These are phyloP conservation scores for Drosophila picticornis DNA, from an alignment of 2,888 invertebrate genomes.

Conservation along the genomic window DNA sequence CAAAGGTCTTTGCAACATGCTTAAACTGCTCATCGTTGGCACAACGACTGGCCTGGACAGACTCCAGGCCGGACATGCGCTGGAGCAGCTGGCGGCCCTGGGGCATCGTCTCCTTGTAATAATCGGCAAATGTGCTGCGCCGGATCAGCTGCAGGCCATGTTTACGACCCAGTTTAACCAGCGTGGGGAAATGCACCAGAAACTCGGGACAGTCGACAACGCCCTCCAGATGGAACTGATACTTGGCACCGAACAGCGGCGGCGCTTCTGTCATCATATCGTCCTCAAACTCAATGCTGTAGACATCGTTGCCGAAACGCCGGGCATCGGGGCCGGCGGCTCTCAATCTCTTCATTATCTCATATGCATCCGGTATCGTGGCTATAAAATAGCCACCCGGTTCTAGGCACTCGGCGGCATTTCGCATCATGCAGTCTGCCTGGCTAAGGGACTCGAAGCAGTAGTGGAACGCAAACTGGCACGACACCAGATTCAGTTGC, in stretches of 20 bases:
- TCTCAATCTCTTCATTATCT: constrained; percentile 92
- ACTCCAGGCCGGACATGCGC: constrained; percentile 93
- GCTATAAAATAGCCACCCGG: constrained; percentile 98
- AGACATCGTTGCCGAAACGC: constrained; percentile 92
- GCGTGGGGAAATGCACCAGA: constrained; percentile 95
- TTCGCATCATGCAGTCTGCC: constrained; percentile 96
- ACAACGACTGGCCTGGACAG: constrained; percentile 88
- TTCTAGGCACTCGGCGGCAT: constrained; percentile 95
- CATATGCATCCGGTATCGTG: constrained; percentile 97
- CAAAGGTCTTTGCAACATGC: constrained; percentile 88
- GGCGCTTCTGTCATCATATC: constrained; percentile 87
- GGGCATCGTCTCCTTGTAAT: constrained; percentile 86
- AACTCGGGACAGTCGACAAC: constrained; percentile 99
- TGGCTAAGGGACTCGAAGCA: constrained; percentile 95
- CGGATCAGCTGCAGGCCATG: constrained; percentile 90
- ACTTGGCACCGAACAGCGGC: constrained; percentile 97
- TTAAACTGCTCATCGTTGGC: constrained; percentile 88
- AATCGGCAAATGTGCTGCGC: constrained; percentile 92
- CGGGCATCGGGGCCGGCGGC: constrained; percentile 85
- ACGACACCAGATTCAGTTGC: constrained; percentile 95
- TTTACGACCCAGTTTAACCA: constrained; percentile 90
- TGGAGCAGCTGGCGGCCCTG: constrained; percentile 87
- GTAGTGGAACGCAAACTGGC: constrained; percentile 99
- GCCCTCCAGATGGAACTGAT: constrained; percentile 97
- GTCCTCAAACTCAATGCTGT: constrained; percentile 90